Evolutionary conservation across 30 jellyfish, hydroid and myxozoan genomes (phyloP), one percentile per base, ranked within the genome.

Genomic region (Cassiopea andromeda): DNA sequence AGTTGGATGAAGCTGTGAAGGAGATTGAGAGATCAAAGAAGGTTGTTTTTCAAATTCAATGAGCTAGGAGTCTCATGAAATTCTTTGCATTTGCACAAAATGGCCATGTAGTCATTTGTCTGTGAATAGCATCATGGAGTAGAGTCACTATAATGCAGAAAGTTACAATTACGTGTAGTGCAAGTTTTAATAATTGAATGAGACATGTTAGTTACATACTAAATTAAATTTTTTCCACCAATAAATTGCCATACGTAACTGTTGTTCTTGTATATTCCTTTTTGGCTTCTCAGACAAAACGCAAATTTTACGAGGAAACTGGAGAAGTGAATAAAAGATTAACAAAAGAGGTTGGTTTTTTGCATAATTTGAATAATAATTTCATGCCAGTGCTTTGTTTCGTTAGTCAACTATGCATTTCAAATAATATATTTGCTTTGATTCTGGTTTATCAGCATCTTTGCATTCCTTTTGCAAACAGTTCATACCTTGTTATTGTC

Each of bases 11-110:
- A 27, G 58, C 82, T 17, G 50, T 43, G 47, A 78, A 54, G 48
- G 94, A 87, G 75, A 70, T 78, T 14, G 86, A 87, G 58, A 87
- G 90, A 48, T 82, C 82, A 10, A 74, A 57, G 38, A 75, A 87
- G 86, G 94, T 87, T 17, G 38, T 27, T 27, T 27, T 27, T 27
- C 38, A 27, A 27, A 27, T 27, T 27, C 38, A 27, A 27, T 27
- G 38, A 27, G 38, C 38, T 27, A 27, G 38, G 38, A 27, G 38
- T 27, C 38, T 27, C 38, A 27, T 27, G 38, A 27, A 27, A 27
- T 27, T 27, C 38, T 27, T 27, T 27, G 38, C 38, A 27, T 27
- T 27, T 27, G 38, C 38, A 27, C 38, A 27, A 27, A 27, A 27
- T 27, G 38, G 38, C 38, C 38, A 27, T 27, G 38, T 27, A 27